Conservation (phyloP, 2,797 vertebrate genomes). For the Rhynchotus rufescens region DNA sequence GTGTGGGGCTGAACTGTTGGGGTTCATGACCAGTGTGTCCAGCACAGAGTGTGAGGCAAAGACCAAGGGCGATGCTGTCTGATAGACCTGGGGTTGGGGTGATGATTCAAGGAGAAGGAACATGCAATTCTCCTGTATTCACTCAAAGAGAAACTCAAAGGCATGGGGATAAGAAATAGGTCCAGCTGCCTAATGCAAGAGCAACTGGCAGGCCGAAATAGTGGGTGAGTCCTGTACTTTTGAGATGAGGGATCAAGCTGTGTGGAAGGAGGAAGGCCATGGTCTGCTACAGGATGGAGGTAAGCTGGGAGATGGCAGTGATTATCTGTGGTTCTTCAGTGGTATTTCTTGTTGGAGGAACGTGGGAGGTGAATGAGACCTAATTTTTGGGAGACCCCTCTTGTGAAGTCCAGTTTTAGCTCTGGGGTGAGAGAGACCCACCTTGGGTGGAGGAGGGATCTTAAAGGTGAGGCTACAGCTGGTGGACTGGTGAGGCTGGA, state of each 20-base stretch:
- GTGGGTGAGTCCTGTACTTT: not conserved
- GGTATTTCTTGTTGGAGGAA: not conserved
- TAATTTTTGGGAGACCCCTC: not conserved
- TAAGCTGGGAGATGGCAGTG: not conserved
- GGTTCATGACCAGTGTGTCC: not conserved
- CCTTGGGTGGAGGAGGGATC: not conserved
- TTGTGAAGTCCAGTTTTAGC: not conserved
- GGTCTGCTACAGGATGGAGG: not conserved
- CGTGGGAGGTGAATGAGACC: not conserved
- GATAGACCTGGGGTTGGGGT: not conserved
- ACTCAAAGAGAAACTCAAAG: not conserved
- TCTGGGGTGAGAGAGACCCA: not conserved
- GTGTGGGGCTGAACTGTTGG: accelerated
- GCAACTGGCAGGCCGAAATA: not conserved
- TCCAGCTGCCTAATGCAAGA: not conserved
- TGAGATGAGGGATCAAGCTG: not conserved
- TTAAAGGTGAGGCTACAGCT: not conserved
- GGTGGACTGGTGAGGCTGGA: not conserved
- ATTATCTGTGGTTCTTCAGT: not conserved
- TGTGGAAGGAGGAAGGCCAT: not conserved
- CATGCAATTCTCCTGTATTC: not conserved
- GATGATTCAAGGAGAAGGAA: not conserved
- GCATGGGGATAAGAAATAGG: not conserved
- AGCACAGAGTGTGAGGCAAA: not conserved
- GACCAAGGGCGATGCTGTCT: not conserved